A percentile compares a stretch with the other conserved stretches of the same genome.
Conservation (phyloP, 2,113 vertebrate genomes). For the Dolichotis patagonum region DNA sequence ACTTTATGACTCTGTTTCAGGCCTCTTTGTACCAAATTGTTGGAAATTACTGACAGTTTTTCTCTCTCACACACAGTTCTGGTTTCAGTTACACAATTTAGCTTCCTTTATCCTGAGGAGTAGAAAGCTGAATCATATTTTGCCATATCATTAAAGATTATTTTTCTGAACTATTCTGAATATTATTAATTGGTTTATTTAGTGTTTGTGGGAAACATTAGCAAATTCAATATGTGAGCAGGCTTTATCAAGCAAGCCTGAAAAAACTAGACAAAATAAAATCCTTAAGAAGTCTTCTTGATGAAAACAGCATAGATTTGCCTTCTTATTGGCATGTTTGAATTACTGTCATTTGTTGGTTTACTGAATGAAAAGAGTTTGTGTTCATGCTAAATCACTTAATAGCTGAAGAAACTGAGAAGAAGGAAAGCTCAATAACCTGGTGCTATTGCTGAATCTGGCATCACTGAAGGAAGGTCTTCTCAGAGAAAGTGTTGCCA, state of each 20-base stretch:
- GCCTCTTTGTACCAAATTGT: constrained; percentile 23
- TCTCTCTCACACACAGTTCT: background rate
- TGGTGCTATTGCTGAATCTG: background rate
- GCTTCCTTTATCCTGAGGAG: background rate
- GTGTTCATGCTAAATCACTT: background rate
- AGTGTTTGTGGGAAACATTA: constrained; percentile 47
- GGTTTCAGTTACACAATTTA: constrained; percentile 38
- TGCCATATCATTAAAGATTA: constrained; percentile 1
- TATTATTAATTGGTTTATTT: constrained; percentile 41
- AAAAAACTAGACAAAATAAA: background rate
- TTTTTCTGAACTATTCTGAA: constrained; percentile 5
- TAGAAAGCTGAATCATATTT: constrained; percentile 43
- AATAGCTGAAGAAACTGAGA: background rate
- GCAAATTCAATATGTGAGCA: constrained; percentile 32
- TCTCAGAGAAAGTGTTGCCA: background rate
- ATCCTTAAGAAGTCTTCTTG: constrained; percentile 1
- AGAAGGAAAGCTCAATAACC: background rate
- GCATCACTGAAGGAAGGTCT: background rate
- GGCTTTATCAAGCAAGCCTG: constrained; percentile 16
- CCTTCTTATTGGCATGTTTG: background rate
- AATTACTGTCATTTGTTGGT: background rate
- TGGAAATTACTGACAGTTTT: background rate
- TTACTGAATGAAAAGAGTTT: background rate
- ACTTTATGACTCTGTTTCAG: constrained; percentile 54
- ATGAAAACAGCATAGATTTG: constrained; percentile 19